Conservation (phyloP, 2,113 vertebrate species). For the Gopherus evgoodei region DNA sequence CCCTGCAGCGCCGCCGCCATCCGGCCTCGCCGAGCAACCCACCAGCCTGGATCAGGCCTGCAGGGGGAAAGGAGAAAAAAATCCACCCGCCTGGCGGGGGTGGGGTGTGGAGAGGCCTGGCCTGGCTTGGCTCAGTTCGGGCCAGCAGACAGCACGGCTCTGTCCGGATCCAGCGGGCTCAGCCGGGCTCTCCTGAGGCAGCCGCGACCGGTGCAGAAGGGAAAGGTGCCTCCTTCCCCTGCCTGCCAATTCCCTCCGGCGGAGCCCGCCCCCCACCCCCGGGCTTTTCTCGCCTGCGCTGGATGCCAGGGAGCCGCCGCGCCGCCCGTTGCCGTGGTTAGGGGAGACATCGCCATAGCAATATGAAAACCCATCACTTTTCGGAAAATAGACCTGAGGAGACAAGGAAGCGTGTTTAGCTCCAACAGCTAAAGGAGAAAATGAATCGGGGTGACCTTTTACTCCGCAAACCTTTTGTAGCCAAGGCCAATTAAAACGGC, state of each 20-base stretch:
- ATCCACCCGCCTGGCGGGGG: too few relatives aligned
- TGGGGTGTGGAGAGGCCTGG: background rate
- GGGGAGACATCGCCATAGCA: background rate
- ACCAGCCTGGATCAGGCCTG: background rate
- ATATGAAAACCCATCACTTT: background rate
- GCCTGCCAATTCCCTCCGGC: background rate
- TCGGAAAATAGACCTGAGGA: background rate
- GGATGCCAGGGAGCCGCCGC: too few relatives aligned
- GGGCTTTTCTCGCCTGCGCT: background rate
- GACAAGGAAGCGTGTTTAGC: background rate
- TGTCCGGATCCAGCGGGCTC: background rate
- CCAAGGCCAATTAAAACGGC: conserved; percentile 40
- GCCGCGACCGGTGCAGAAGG: background rate
- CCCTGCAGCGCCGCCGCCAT: too few relatives aligned
- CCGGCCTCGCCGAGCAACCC: too few relatives aligned
- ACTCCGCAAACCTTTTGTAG: background rate
- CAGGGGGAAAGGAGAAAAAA: too few relatives aligned
- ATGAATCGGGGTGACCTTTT: conserved; percentile 3
- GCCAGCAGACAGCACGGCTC: too few relatives aligned
- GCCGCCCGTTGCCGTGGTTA: background rate
- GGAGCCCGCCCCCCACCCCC: background rate
- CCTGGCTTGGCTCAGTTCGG: background rate
- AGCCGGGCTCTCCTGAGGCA: too few relatives aligned
- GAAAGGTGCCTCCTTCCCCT: background rate
- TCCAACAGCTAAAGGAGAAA: background rate